Conservation (phyloP, 2,888 invertebrate species). For the Cryptophagus acutangulus region DNA sequence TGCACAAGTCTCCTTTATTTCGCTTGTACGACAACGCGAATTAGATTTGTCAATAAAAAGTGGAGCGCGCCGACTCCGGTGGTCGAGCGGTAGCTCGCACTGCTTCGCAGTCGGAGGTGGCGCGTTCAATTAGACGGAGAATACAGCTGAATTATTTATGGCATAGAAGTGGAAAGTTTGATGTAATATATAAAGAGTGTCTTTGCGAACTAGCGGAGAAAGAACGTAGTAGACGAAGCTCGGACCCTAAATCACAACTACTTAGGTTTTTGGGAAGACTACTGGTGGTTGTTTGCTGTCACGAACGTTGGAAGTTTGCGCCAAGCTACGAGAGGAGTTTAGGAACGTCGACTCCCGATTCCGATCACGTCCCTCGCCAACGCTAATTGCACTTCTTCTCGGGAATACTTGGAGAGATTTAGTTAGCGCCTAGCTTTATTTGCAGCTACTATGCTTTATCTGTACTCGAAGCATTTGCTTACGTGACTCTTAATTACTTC, state of each 20-base stretch:
- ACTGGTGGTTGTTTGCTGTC: constrained; percentile 34
- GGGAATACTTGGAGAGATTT: constrained; percentile 43
- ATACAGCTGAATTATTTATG: too few relatives aligned
- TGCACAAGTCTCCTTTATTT: too few relatives aligned
- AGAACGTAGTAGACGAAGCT: too few relatives aligned
- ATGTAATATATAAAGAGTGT: too few relatives aligned
- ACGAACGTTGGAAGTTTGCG: constrained; percentile 25
- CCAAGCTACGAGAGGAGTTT: constrained; percentile 20
- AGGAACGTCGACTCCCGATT: constrained; percentile 34
- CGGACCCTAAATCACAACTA: constrained; percentile 6
- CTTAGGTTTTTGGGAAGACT: constrained; percentile 4
- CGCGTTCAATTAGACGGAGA: too few relatives aligned
- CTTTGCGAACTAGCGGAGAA: constrained; percentile 17
- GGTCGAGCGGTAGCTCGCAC: too few relatives aligned
- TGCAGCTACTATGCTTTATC: constrained; percentile 36
- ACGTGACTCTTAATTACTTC: constrained; percentile 43
- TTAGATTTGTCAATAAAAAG: too few relatives aligned
- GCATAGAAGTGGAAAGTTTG: too few relatives aligned
- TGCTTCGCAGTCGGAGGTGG: too few relatives aligned
- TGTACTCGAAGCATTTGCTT: constrained; percentile 39
- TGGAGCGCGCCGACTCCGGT: too few relatives aligned
- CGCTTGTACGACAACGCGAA: too few relatives aligned
- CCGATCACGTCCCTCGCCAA: constrained; percentile 42
- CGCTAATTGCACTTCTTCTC: constrained; percentile 47
- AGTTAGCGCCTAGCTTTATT: constrained; percentile 40